Evolutionary conservation across 2,797 vertebrate genomes (phyloP).

Genomic region (Acanthurus tractus): DNA sequence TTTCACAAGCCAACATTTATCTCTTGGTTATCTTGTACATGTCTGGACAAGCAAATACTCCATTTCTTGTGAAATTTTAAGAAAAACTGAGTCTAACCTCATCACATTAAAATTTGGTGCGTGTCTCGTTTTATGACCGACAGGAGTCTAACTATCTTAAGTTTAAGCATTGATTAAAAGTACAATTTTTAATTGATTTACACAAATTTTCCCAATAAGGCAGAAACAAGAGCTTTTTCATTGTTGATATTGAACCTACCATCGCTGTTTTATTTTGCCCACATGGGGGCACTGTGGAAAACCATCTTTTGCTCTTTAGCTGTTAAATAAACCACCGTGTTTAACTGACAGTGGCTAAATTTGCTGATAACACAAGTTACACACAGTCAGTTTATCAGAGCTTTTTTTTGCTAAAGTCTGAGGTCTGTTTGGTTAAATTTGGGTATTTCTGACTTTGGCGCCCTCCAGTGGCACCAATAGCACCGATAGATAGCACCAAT

Average conservation of each 20-base stretch:
- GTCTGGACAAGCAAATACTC: not conserved
- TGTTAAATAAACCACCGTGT: not conserved
- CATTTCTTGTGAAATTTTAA: too few species aligned
- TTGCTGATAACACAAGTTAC: not conserved
- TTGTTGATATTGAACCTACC: not conserved
- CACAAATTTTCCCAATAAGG: not conserved
- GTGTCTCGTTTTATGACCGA: not conserved
- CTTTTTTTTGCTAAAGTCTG: too few species aligned
- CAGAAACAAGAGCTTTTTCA: too few species aligned
- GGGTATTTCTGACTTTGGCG: not conserved
- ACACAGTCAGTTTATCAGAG: too few species aligned
- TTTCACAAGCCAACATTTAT: not conserved
- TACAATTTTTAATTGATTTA: not conserved
- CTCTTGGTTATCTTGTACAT: not conserved
- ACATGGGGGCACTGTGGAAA: not conserved
- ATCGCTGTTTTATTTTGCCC: too few species aligned
- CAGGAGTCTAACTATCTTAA: not conserved
- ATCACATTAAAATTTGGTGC: not conserved
- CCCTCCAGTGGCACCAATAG: not conserved
- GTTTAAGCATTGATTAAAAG: not conserved
- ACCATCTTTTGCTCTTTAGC: not conserved
- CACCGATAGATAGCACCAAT: not conserved
- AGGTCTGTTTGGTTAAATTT: not conserved
- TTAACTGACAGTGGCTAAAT: not conserved
- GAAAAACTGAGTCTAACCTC: not conserved